Base-by-base conservation (phyloP, 2,797 vertebrate species). In the Taenioides sp. region DNA sequence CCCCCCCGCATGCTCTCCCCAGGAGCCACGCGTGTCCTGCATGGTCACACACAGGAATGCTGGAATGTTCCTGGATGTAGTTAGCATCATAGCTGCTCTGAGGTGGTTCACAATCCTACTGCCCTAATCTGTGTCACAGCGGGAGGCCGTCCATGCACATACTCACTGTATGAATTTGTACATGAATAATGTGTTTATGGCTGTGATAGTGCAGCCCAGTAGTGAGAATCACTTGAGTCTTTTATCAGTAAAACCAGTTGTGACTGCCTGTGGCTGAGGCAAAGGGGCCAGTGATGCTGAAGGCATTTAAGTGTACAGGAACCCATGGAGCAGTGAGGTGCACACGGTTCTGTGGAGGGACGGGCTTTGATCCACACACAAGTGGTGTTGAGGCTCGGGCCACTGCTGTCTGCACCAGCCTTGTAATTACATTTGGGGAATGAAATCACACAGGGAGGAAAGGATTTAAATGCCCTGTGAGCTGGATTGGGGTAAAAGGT, bases 391-490 rank as follows among this genome's bases (percentile, higher is more conserved):
- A 78, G 77, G 71, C 67, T 79, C 79, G 69, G 73, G 80, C 77
- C 86, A 76, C 83, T 77, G 77, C 82, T 80, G 77, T 78, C 84
- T 83, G 78, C 75, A 83, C 80, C 86, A 90, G 84, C 86, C 78
- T 85, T 90, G 89, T 90, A 91, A 92, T 92, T 92, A 87, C 86
- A 87, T 91, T 85, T 88, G 65, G 64, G 79, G 85, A 90, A 88
- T 87, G 83, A 87, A 88, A 81, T 86, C 86, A 78, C 74, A 82
- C 85, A 80, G 79, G 85, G 83, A 81, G 69, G 80, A 84, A 80
- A 70, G 85, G 85, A 89, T 89, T 91, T 89, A 88, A 83, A 87
- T 70, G 78, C 76, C 72, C 72, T 72, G 77, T 86, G 80, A 85
- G 86, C 69, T 43, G 64, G 68, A 74, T 76, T 82, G 73, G 77